Evolutionary conservation across 2,113 vertebrate species (phyloP).

Genomic region (Herpetotheres cachinnans): DNA sequence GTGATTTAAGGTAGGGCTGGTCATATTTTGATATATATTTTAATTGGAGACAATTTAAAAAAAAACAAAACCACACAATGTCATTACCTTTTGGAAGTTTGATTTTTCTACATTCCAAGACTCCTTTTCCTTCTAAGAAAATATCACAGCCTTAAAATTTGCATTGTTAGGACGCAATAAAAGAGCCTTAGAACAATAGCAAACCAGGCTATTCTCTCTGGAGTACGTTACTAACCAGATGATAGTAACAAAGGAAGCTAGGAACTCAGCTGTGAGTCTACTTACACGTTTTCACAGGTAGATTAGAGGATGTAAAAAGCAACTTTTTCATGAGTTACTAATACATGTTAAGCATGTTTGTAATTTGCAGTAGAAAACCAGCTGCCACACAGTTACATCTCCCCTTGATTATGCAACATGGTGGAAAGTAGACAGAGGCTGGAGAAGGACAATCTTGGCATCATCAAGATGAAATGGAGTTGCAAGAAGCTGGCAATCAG

Average conservation of each 20-base stretch:
- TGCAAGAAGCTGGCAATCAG: neutral
- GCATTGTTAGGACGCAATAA: neutral
- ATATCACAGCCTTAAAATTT: neutral
- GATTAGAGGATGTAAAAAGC: neutral
- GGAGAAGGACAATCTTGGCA: neutral
- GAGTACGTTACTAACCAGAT: neutral
- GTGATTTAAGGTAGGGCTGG: neutral
- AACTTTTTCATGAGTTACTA: neutral
- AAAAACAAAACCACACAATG: neutral
- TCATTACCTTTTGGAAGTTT: neutral
- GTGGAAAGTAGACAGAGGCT: neutral
- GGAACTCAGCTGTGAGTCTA: neutral
- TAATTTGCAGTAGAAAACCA: neutral
- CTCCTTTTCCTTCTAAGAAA: neutral
- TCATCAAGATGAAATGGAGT: neutral
- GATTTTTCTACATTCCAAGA: neutral
- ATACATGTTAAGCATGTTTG: rapidly evolving
- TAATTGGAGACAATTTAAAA: neutral
- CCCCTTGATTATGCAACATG: neutral
- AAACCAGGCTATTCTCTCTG: neutral
- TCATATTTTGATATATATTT: neutral
- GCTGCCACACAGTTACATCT: neutral
- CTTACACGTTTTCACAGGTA: neutral
- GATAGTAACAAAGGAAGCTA: neutral
- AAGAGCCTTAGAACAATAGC: neutral